Base-by-base conservation (phyloP, 2,888 invertebrate species). In the Sphaerolaimus hirsutus region DNA sequence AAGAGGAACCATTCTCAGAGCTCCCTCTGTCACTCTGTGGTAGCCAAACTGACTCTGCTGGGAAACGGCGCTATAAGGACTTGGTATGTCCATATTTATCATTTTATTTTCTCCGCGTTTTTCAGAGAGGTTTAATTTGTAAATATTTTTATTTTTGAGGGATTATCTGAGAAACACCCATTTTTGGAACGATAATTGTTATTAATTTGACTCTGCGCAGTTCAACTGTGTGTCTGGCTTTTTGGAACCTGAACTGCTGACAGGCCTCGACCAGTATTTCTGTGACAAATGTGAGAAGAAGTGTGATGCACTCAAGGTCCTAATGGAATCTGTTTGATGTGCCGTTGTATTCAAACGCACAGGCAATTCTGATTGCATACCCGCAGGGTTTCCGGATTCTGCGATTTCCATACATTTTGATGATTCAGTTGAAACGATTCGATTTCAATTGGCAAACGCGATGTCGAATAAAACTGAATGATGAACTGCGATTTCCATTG, bases 251-350 rank as follows among this genome's bases (percentile, higher is more conserved):
- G 84, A 84, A 68, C 76, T 76, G 2, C 69, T 84, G 29, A 77
- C 80, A 50, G 82, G 74, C 24, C 76, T 76, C 58, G 83, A 84
- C 68, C 80, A 83, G 66, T 84, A 84, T 66, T 74, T 75, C 61
- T 84, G 84, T 66, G 81, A 81, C 55, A 76, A 75, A 53, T 84
- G 84, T 66, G 73, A 78, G 57, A 78, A 78, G 62, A 81, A 81
- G 60, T 81, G 81, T 61, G 76, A 83, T 64, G 83, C 83, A 19
- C 80, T 83, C 61, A 84, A 84, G 61, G 66, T 66, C 48, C 26
- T 43, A 45, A 23, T 40, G 21, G 5, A 38, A 38, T 14, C 19
- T 38, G n/a, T n/a, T n/a, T n/a, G n/a, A n/a, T 32, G 10, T 10
- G 17, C 10, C 10, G 17, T 32, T 32, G 10, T 10, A 17, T 32